Base-by-base conservation (phyloP, 2,113 vertebrate genomes). In the Trogon melanurus region DNA sequence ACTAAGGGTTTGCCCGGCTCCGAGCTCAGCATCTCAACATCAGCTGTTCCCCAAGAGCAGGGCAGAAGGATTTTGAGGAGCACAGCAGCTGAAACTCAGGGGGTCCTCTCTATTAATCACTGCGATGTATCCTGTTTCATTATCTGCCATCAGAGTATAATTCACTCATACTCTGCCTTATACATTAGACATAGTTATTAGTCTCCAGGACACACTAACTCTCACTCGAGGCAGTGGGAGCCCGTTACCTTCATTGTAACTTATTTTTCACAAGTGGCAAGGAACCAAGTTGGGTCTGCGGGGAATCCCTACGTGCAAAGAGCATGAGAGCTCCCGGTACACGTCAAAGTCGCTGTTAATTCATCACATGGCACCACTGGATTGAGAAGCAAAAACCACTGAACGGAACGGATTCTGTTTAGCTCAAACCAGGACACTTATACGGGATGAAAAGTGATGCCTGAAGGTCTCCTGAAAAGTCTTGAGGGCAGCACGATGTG, bases 401-500 rank as follows among this genome's bases (percentile, higher is more conserved):
- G 41, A 41, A 41, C 13, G 41, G 41, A 41, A 41, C 41, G 9
- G 41, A 41, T 41, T 41, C 41, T 41, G 41, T 41, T 41, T 41
- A 41, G 41, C 41, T 41, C 41, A 41, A 41, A 41, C 41, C 41
- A 41, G 41, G 41, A 41, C 41, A 41, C 41, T 41, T 41, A 10
- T 12, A 30, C 0, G 5, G 54, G 44, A 47, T 13, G 6, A 38
- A 41, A 56, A 91, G 16, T 0, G 5, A 44, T 4, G 26, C 32
- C 48, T 32, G n/a, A 26, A 83, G 38, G 61, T 38, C 72, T 75
- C 57, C 62, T 14, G 21, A 34, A 38, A 0, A 2, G 16, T 34
- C 65, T 10, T 4, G 44, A 85, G 48, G 36, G 36, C 56, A 50
- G n/a, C 1, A 3, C 0, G 0, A 54, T 0, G 3, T 3, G 41